These are phyloP conservation scores for Sylvilagus floridanus DNA, from an alignment of 2,797 vertebrate genomes.

Conservation along the genomic window DNA sequence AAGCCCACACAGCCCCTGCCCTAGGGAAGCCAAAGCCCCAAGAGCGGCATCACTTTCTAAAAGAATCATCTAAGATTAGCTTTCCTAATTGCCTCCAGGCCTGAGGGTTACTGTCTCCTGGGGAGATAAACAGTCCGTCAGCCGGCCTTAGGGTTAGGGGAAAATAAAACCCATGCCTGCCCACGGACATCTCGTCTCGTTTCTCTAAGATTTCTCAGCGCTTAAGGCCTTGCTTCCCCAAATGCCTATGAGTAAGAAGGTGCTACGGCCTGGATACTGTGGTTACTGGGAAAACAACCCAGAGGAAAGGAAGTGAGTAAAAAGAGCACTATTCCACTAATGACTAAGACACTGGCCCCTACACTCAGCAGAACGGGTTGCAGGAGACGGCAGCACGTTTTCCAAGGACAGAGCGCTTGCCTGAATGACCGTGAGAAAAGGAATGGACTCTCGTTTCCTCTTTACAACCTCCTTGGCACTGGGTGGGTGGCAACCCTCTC, in stretches of 20 bases:
- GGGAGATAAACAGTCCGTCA: conserved; percentile 1
- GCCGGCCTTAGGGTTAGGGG: neutral
- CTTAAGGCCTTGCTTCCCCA: neutral
- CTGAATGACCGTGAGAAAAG: neutral
- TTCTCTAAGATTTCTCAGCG: conserved; percentile 1
- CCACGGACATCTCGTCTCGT: neutral
- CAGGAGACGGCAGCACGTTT: neutral
- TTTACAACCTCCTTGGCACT: neutral
- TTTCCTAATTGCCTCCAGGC: neutral
- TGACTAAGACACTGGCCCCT: neutral
- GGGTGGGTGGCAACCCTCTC: neutral
- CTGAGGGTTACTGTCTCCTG: neutral
- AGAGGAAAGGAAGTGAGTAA: neutral
- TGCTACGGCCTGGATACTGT: neutral
- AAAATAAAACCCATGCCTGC: conserved; percentile 17
- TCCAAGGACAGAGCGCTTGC: neutral
- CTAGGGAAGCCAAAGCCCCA: neutral
- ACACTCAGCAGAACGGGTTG: neutral
- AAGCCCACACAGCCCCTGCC: neutral
- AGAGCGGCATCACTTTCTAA: neutral
- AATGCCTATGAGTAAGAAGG: neutral
- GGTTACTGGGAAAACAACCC: neutral
- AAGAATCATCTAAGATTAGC: neutral
- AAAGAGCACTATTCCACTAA: neutral
- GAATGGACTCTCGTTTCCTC: neutral